Base-by-base conservation (phyloP, 2,797 vertebrate genomes). In the Eulemur coronatus region DNA sequence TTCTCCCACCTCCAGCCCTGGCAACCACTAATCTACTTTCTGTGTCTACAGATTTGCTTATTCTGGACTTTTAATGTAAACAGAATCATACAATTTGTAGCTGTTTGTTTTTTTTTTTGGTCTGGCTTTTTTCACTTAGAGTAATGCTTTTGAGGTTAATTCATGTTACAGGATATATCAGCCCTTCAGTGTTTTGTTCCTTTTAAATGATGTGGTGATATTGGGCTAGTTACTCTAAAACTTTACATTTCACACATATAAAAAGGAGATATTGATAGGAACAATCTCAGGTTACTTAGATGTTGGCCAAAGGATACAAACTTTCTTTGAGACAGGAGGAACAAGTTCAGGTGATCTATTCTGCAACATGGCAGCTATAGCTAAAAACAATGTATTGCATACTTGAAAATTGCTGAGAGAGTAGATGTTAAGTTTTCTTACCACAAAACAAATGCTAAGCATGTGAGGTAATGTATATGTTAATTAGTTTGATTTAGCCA, bases 11-110 rank as follows among this genome's bases (percentile, higher is more conserved):
- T 1, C 3, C 30, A 3, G 3, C 9, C 9, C 33, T 50, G 7
- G 33, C 3, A 1, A 14, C 15, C 20, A 1, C 2, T 20, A 7
- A 9, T 38, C 43, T 24, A 2, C 5, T 28, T 8, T 38, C 6
- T 30, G 4, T 3, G 10, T 30, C 55, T 20, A 11, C 4, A 48
- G 7, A 33, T 22, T 41, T 11, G 28, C 78, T 41, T 55, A 3
- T 18, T 46, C 88, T 46, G 33, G 52, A 15, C 33, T 76, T 82
- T 18, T 12, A 33, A 13, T 28, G 2, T 7, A 28, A 61, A 35
- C n/a, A 7, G 46, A 84, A 35, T 43, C 38, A 1, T 5, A 2
- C 2, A 2, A 6, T 33, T 30, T 4, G 2, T 20, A 9, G 20
- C 7, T 26, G 4, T 30, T n/a, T 57, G 30, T 17, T 9, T 1